phyloP scores from a whole-genome alignment of 2,113 vertebrate genomes.

The Dasyornis broadbenti region DNA sequence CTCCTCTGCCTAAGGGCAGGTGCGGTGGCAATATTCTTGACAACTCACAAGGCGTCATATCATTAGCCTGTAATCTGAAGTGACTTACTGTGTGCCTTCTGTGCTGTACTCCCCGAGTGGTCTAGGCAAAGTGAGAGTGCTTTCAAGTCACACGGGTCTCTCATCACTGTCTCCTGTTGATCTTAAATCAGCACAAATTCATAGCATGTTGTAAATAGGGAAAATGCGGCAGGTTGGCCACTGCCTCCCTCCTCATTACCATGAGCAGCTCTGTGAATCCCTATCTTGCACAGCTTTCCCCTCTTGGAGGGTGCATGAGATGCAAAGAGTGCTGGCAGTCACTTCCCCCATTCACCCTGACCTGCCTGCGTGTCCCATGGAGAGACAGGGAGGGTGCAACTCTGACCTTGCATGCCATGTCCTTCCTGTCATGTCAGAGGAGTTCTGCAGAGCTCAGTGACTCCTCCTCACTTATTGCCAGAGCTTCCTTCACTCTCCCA shows the following conservation, averaged over 20 bases:
- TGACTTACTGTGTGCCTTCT: not conserved
- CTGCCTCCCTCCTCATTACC: not conserved
- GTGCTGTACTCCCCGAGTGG: not conserved
- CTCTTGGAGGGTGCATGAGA: not conserved
- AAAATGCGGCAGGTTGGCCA: not conserved
- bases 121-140: not conserved
- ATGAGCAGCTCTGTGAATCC: not conserved
- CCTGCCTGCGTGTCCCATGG: accelerated
- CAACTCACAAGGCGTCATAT: constrained; percentile 5
- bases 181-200: not conserved
- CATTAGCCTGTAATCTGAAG: constrained; percentile 27
- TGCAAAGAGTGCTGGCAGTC: not conserved
- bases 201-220: not conserved
- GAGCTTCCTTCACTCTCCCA: not conserved
- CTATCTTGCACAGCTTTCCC: not conserved
- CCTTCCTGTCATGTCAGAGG: not conserved
- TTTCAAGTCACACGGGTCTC: not conserved
- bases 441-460: not conserved
- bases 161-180: not conserved
- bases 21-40: not conserved
- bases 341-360: not conserved
- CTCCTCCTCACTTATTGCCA: accelerated
- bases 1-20: constrained; percentile 9
- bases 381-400: not conserved
- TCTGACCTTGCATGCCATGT: accelerated